A percentile compares a stretch with the other conserved stretches of the same genome.
Evolutionary conservation across 2,888 invertebrate species (phyloP).

Genomic region (Oligia fasciuncula): DNA sequence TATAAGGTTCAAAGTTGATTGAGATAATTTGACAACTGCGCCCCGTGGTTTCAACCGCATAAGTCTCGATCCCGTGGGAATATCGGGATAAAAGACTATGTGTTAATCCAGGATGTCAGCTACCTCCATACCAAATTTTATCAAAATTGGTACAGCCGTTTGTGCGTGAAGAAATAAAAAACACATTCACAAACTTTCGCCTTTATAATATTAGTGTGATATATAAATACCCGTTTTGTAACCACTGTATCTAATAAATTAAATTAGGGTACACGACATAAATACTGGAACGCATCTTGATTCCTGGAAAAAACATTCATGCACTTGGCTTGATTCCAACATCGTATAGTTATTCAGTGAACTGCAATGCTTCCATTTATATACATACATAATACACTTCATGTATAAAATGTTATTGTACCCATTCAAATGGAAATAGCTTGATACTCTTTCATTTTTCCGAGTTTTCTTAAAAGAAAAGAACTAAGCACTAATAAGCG

Average conservation of each 20-base stretch:
- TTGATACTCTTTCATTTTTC: not conserved
- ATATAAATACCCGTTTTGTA: not conserved
- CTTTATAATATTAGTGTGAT: too few species aligned
- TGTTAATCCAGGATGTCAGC: too few species aligned
- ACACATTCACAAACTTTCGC: too few species aligned
- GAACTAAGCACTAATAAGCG: too few species aligned
- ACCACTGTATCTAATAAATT: not conserved
- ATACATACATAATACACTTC: slow-evolving; percentile 5
- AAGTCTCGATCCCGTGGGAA: too few species aligned
- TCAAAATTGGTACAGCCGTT: too few species aligned
- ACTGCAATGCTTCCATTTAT: slow-evolving; percentile 38
- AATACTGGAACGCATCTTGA: slow-evolving; percentile 10
- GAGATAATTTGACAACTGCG: too few species aligned
- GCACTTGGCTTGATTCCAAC: slow-evolving; percentile 50
- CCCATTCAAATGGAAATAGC: slow-evolving; percentile 16
- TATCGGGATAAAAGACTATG: too few species aligned
- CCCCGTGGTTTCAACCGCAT: too few species aligned
- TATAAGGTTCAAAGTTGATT: too few species aligned
- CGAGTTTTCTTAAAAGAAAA: not conserved
- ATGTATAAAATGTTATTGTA: slow-evolving; percentile 7
- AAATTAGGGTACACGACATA: slow-evolving; percentile 21
- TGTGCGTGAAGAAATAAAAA: too few species aligned
- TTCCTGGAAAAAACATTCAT: slow-evolving; percentile 46
- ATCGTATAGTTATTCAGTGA: slow-evolving; percentile 37
- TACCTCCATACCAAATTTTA: too few species aligned